Evolutionary conservation across 2,888 invertebrate genomes (phyloP), one percentile per base, ranked within the genome.

Genomic region (Ormia ochracea): DNA sequence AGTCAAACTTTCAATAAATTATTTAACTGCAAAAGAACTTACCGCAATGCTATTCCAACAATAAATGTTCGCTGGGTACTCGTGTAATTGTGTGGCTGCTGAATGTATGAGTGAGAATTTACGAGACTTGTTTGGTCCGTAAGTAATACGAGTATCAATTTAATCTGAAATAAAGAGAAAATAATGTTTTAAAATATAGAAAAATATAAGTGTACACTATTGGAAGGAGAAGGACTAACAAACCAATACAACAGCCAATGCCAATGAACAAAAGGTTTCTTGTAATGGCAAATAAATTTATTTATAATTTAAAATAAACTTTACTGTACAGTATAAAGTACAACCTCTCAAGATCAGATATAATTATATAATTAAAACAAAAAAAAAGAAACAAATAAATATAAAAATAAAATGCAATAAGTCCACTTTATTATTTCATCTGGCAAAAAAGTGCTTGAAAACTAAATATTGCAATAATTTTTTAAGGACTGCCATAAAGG

Each of bases 131-230:
- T 70, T 26, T 45, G 19, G 58, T 33, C 45, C 69, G 45, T 48
- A 48, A 31, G 68, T 56, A 56, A 68, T 45, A 56, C 10, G 56
- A 54, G 33, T 68, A 43, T 54, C 69, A 58, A 58, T 58, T 48
- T 58, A 69, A 58, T 48, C 36, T 58, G n/a, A 69, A 56, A 21
- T 41, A 12, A 33, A 56, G n/a, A 41, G 38, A n/a, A 41, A 41
- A 21, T 0, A 48, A 43, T 41, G 31, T 1, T 28, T 9, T 28
- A 33, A 68, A 5, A 10, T 6, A 23, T 45, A 21, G 10, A 43
- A 17, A 9, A 36, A 45, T 31, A 26, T 7, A 14, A n/a, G 19
- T 6, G 31, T 12, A n/a, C 7, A n/a, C 26, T 48, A 26, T 48
- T 65, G 36, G 5, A 43, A 43, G 31, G 43, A 5, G 45, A 56